These are phyloP conservation scores for Acleris sparsana DNA, from an alignment of 2,888 invertebrate genomes.

Conservation along the genomic window DNA sequence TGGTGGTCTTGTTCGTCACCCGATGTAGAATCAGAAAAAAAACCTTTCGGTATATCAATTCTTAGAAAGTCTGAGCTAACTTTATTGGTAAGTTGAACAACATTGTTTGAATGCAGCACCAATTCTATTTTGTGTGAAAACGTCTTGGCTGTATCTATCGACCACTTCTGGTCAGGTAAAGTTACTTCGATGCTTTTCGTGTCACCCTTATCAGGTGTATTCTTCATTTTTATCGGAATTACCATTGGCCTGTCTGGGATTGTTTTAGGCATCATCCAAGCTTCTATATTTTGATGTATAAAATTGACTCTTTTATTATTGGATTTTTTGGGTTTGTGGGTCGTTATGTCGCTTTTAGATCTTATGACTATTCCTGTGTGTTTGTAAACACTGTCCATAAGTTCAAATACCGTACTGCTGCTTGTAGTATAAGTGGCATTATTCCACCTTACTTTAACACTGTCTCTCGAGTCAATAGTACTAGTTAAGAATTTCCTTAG, in stretches of 20 bases:
- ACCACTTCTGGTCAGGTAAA: slow-evolving; percentile 60
- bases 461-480: slow-evolving; percentile 58
- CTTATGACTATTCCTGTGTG: slow-evolving; percentile 54
- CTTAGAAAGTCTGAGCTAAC: slow-evolving; percentile 60
- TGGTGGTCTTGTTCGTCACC: slow-evolving; percentile 45
- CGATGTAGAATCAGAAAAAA: slow-evolving; percentile 57
- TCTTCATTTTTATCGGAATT: slow-evolving; percentile 40
- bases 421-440: slow-evolving; percentile 63
- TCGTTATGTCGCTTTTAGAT: slow-evolving; percentile 59
- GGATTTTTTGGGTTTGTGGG: slow-evolving; percentile 45
- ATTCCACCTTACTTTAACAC: slow-evolving; percentile 67
- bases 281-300: slow-evolving; percentile 61
- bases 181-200: slow-evolving; percentile 50
- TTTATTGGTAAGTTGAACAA: slow-evolving; percentile 43
- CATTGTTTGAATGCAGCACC: slow-evolving; percentile 59
- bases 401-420: slow-evolving; percentile 65
- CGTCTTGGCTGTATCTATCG: slow-evolving; percentile 62
- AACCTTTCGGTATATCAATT: slow-evolving; percentile 69
- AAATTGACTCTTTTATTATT: slow-evolving; percentile 56
- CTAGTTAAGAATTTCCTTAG: slow-evolving; percentile 56
- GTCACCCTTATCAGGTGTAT: slow-evolving; percentile 36
- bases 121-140: slow-evolving; percentile 64
- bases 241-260: slow-evolving; percentile 46
- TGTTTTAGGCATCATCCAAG: slow-evolving; percentile 69
- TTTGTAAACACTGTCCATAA: slow-evolving; percentile 63